Percentiles rank a stretch among this genome's conserved stretches.
Conservation (phyloP, 2,797 vertebrate species). For the Choloepus didactylus region DNA sequence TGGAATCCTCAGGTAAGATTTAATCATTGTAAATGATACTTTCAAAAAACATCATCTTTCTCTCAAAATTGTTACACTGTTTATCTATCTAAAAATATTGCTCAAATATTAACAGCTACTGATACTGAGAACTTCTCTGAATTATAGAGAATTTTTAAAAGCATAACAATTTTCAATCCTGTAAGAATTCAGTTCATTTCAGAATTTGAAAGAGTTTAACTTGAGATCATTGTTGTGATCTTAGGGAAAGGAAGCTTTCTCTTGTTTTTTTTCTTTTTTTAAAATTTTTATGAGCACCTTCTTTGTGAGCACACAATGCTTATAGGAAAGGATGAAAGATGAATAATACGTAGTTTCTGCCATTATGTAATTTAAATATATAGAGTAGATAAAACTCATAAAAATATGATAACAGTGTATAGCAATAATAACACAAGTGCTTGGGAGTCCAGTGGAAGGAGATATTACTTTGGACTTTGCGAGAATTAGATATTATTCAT, state of each 20-base stretch:
- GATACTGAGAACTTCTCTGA: constrained; percentile 20
- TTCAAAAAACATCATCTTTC: background rate
- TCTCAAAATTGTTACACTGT: constrained; percentile 25
- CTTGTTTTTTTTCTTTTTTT: background rate
- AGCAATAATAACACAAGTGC: background rate
- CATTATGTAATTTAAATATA: background rate
- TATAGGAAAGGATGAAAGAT: background rate
- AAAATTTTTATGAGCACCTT: background rate
- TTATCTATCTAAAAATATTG: constrained; percentile 15
- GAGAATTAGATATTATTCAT: background rate
- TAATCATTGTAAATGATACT: background rate
- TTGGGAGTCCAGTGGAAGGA: background rate
- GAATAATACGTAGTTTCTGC: constrained; percentile 34
- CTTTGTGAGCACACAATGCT: background rate
- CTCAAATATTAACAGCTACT: constrained; percentile 16
- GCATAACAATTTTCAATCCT: constrained; percentile 39
- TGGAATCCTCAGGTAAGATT: constrained; percentile 94
- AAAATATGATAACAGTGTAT: background rate
- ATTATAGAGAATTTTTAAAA: constrained; percentile 54
- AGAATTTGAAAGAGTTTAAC: constrained; percentile 58
- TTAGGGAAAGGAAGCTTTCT: constrained; percentile 51
- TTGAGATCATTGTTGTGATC: constrained; percentile 18
- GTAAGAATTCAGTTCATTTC: constrained; percentile 14
- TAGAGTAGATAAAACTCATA: background rate
- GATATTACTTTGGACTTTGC: constrained; percentile 35